A percentile compares a stretch with the other conserved stretches of the same genome.
These are phyloP conservation scores for Orycteropus afer DNA, from an alignment of 2,113 vertebrate genomes.

Conservation along the genomic window DNA sequence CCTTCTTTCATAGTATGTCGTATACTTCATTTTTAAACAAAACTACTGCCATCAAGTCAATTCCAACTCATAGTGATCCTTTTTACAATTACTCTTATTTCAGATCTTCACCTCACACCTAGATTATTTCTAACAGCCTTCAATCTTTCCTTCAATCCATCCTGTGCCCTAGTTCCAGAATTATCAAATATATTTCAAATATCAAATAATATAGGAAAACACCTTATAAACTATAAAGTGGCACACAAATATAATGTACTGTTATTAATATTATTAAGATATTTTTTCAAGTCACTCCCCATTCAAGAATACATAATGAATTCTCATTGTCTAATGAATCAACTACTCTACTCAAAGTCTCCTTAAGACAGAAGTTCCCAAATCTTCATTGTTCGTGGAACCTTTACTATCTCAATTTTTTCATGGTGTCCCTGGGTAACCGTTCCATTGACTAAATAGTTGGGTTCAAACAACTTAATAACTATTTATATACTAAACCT, in stretches of 20 bases:
- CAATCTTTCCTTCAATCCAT: background rate
- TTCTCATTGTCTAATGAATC: background rate
- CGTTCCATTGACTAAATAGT: background rate
- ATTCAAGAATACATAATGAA: slow-evolving; percentile 1
- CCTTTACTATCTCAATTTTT: background rate
- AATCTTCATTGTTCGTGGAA: background rate
- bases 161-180: background rate
- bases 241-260: background rate
- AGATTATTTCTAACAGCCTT: background rate
- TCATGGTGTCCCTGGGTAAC: background rate
- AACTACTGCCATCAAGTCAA: no score
- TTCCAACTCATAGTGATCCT: no score
- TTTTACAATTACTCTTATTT: background rate
- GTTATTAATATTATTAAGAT: slow-evolving; percentile 9
- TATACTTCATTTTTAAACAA: no score
- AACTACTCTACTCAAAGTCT: background rate
- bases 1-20: background rate
- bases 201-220: no score
- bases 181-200: background rate
- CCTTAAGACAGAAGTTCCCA: slow-evolving; percentile 4
- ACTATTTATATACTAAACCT: background rate
- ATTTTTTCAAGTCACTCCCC: background rate
- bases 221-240: background rate
- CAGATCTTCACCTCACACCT: background rate
- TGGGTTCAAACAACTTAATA: background rate